Base-by-base conservation (phyloP, 1,140 invertebrate species). In the Anastatus disparis region DNA sequence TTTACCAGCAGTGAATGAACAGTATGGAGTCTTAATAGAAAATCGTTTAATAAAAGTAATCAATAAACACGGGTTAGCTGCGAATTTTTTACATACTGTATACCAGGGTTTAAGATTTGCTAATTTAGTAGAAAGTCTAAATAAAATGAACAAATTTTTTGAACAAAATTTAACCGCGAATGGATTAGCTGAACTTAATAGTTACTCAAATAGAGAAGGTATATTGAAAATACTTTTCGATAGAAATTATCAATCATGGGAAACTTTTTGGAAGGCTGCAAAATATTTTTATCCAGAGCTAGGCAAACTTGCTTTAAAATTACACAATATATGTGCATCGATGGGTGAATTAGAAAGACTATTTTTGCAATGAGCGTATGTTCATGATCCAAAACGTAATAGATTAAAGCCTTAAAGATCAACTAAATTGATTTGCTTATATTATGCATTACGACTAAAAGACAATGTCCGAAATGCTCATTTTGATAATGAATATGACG, bases 61-160 rank as follows among this genome's bases (percentile, higher is more conserved):
- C 13, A 50, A 63, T 22, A 29, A 26, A 9, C 65, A 69, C 52
- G 59, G 38, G 17, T 53, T 61, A 22, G 62, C 38, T 13, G 66
- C 66, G 9, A 65, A 73, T 65, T 66, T 69, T 31, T 50, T 73
- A 22, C 61, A 73, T 42, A 66, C 61, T 20, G 20, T 38, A 29
- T 59, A 62, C 15, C 15, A 20, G 2, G 42, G 42, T 7, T n/a
- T 9, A 42, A 27, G 56, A 24, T 59, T 31, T 62, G 8, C 2
- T 17, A 17, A 48, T 15, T 13, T 6, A 8, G 40, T 17, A 15
- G 27, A 55, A n/a, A 22, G 29, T 55, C 13, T 55, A 2, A 31
- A 55, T 55, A 22, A 22, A 29, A 20, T 55, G 9, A 29, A 27
- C 13, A 4, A 55, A n/a, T 64, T 50, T 52, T 31, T 35, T 12